Evolutionary conservation across 1,140 invertebrate species (phyloP).

Genomic region (Lamellibrachia luymesi): DNA sequence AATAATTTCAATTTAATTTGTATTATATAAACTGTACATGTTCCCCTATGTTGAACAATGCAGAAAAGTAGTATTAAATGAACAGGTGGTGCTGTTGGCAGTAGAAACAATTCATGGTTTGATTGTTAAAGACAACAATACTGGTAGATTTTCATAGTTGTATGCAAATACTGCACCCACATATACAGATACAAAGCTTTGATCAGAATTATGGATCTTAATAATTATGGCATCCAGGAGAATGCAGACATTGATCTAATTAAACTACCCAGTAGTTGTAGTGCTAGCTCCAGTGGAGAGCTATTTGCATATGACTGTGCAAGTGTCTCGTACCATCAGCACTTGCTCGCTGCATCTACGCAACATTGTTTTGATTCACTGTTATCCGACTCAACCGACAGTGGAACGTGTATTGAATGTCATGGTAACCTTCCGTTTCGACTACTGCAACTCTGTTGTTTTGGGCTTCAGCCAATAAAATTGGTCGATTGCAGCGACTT

Average conservation of each 20-base stretch:
- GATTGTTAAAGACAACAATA: neutral
- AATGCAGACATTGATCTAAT: neutral
- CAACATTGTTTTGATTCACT: no score
- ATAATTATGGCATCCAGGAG: neutral
- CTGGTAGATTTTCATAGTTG: neutral
- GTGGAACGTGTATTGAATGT: no score
- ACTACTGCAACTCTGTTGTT: no score
- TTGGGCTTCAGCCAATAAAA: no score
- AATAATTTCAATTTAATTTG: neutral
- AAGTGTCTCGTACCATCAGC: no score
- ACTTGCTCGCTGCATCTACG: no score
- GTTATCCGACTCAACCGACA: no score
- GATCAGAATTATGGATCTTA: neutral
- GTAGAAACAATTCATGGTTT: neutral
- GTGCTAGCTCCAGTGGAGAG: no score
- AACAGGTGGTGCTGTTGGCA: neutral
- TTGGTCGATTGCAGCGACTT: no score
- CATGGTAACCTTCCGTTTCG: no score
- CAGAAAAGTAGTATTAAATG: neutral
- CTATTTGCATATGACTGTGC: no score
- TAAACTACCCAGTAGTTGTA: neutral
- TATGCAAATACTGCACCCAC: neutral
- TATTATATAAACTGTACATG: neutral
- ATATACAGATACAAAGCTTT: neutral
- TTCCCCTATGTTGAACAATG: neutral